phyloP scores from a whole-genome alignment of 2,797 vertebrate genomes.

The Parauchenoglanis ngamensis region DNA sequence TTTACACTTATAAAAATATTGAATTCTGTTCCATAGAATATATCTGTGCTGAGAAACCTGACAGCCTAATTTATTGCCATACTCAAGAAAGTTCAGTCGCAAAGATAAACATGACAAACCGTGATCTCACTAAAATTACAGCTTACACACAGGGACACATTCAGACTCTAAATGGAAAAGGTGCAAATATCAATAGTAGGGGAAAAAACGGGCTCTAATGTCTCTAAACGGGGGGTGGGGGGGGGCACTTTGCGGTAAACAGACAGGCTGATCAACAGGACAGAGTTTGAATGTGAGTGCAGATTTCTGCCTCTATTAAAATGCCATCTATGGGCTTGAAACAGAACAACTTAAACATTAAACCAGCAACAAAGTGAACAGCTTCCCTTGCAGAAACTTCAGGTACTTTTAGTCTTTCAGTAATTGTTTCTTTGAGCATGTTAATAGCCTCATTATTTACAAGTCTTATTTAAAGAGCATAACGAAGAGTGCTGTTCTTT shows the following conservation, averaged over 20 bases:
- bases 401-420: not conserved
- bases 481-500: not conserved
- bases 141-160: constrained; percentile 72
- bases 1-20: constrained; percentile 70
- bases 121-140: constrained; percentile 64
- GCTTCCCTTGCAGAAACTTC: not conserved
- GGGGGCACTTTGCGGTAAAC: constrained; percentile 8
- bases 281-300: not conserved
- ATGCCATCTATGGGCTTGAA: not conserved
- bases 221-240: not conserved
- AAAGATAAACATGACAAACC: constrained; percentile 51
- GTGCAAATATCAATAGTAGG: constrained; percentile 62
- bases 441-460: not conserved
- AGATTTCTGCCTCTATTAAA: not conserved
- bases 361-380: constrained; percentile 12
- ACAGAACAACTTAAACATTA: constrained; percentile 5
- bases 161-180: constrained; percentile 60
- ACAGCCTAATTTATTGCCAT: constrained; percentile 64
- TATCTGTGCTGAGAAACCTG: constrained; percentile 65
- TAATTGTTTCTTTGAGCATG: not conserved
- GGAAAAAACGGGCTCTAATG: too few species aligned
- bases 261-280: constrained; percentile 6
- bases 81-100: constrained; percentile 59
- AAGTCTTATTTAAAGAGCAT: not conserved
- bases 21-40: constrained; percentile 60